Evolutionary conservation across 2,888 invertebrate genomes (phyloP), one percentile per base, ranked within the genome.

Genomic region (Scaptomyza parva): DNA sequence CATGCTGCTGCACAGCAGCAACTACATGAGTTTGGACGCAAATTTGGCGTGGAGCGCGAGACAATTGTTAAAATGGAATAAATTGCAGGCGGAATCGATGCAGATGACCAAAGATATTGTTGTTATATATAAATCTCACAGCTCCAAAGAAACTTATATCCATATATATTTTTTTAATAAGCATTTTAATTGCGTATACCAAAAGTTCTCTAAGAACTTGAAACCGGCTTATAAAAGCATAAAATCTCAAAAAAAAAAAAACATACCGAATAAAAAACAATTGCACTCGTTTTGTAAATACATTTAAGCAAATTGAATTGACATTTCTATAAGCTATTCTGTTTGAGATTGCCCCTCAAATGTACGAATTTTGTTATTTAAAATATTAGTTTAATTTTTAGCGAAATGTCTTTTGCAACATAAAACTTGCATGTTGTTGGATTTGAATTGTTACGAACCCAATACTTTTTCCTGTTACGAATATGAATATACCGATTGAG

Each of bases 1-100:
- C 86, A 87, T 48, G 80, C 86, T 14, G 81, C 77, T 17, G 63
- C 82, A 26, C 88, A 89, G 3, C 83, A 89, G 45, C 88, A 90
- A 69, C 67, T 88, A 52, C 82, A 89, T n/a, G 90, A 90, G 48
- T 84, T 90, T 24, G 88, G 83, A 4, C 78, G 89, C 7, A 90
- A 90, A 62, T 88, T 89, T 39, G 73, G 70, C 41, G 69, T 66
- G 44, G 91, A 91, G 39, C 88, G 91, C 26, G 89, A 90, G 28
- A 80, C 91, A n/a, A 88, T 90, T 44, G 91, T 92, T 24, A 92
- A 92, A 82, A 89, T 90, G 86, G 92, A 92, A 66, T 91, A 76
- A 65, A 65, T 11, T 14, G 22, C 39, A 57, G 33, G 48, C 24
- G 28, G 35, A 48, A 5, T 18, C 35, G 20, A 65, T 50, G 63